phyloP scores from a whole-genome alignment of 1,140 invertebrate species.

The Portunus trituberculatus region DNA sequence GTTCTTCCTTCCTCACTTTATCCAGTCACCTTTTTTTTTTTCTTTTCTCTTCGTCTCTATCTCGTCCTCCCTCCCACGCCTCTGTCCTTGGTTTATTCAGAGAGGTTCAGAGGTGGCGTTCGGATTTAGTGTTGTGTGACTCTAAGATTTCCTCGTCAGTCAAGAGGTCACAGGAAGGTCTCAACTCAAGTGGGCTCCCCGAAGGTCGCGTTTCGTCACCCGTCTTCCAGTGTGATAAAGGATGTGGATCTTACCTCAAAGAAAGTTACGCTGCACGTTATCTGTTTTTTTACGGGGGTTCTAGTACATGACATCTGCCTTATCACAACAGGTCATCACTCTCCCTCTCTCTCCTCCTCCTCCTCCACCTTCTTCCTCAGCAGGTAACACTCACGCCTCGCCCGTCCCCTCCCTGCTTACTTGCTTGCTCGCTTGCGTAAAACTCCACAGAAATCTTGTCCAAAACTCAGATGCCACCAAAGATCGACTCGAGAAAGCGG shows the following conservation, averaged over 20 bases:
- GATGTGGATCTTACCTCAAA: neutral
- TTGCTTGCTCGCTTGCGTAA: no score
- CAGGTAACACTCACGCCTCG: no score
- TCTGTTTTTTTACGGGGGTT: neutral
- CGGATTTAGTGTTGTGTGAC: neutral
- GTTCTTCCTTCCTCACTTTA: no score
- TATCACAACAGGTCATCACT: neutral
- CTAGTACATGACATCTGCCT: neutral
- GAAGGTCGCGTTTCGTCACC: neutral
- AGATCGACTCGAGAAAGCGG: no score
- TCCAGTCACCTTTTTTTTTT: no score
- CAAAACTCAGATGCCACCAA: no score
- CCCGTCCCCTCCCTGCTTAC: no score
- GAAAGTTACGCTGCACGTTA: neutral
- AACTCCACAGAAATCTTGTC: no score
- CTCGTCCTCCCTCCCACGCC: no score
- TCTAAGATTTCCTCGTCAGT: conserved; percentile 4
- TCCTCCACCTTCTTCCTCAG: neutral
- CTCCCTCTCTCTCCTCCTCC: neutral
- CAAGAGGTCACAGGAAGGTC: neutral
- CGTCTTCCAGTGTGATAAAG: neutral
- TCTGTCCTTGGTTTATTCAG: no score
- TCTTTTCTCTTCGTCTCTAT: neutral
- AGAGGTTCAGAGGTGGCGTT: neutral
- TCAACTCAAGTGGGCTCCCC: neutral